A percentile compares a stretch with the other conserved stretches of the same genome.
Conservation (phyloP, 2,888 invertebrate species). For the Dorcus hopei region DNA sequence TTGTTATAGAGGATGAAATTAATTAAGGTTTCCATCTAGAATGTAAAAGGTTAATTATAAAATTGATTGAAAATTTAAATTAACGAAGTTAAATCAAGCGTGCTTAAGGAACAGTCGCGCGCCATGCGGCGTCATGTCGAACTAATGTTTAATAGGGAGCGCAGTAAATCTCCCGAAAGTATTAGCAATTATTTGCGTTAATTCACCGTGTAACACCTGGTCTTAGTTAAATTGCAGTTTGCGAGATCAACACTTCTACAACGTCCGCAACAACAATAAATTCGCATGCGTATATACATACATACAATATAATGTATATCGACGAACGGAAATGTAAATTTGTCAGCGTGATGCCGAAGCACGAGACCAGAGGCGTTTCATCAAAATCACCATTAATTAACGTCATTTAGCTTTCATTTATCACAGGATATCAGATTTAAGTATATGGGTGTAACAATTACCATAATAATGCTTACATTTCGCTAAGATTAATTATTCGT, state of each 20-base stretch:
- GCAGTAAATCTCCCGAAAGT: conserved; percentile 46
- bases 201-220: conserved; percentile 48
- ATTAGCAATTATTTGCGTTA: conserved; percentile 50
- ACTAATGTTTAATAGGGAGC: conserved; percentile 44
- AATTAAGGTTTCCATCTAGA: conserved; percentile 29
- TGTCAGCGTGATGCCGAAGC: too few relatives aligned
- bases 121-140: conserved; percentile 39
- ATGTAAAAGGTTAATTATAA: conserved; percentile 38
- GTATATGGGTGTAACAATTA: too few relatives aligned
- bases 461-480: too few relatives aligned
- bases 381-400: too few relatives aligned
- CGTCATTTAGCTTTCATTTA: too few relatives aligned
- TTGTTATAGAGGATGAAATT: conserved; percentile 17
- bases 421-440: too few relatives aligned
- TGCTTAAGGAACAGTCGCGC: conserved; percentile 29
- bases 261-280: background rate
- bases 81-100: conserved; percentile 42
- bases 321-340: too few relatives aligned
- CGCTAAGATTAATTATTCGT: too few relatives aligned
- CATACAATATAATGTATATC: too few relatives aligned
- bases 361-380: too few relatives aligned
- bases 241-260: conserved; percentile 13
- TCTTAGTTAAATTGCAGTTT: conserved; percentile 24
- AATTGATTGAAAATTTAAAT: conserved; percentile 42
- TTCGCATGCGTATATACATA: background rate